Percentiles rank a stretch among this genome's conserved stretches.
phyloP scores from a whole-genome alignment of 2,113 vertebrate species.

The Malurus alboscapulatus region DNA sequence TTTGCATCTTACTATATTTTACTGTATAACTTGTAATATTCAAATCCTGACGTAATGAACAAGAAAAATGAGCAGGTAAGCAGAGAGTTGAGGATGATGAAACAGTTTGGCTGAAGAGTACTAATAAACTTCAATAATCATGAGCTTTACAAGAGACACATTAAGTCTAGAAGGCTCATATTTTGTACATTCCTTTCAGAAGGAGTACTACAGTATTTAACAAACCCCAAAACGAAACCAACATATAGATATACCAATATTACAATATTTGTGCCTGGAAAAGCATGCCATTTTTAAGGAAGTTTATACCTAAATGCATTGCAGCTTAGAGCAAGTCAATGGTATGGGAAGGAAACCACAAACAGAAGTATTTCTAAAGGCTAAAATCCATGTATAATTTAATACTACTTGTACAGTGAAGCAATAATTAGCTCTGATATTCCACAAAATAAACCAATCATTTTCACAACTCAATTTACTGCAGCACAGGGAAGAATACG shows the following conservation, averaged over 20 bases:
- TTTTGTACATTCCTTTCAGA: neutral
- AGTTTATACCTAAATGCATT: neutral
- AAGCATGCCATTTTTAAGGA: neutral
- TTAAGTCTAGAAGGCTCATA: neutral
- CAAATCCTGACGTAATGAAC: neutral
- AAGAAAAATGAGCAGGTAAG: neutral
- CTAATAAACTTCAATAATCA: neutral
- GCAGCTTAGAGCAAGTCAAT: neutral
- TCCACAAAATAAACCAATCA: neutral
- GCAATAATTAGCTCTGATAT: neutral
- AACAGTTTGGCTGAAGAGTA: neutral
- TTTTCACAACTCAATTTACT: neutral
- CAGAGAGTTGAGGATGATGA: neutral
- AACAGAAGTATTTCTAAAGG: neutral
- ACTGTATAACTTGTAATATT: neutral
- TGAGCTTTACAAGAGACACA: neutral
- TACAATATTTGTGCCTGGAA: neutral
- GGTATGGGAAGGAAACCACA: neutral
- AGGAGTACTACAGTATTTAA: neutral
- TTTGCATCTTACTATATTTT: neutral
- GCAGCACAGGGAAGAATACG: neutral
- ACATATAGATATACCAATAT: neutral
- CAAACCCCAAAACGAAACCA: neutral
- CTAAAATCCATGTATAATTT: neutral
- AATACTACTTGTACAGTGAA: neutral